Evolutionary conservation across 2,113 vertebrate genomes (phyloP).

Genomic region (Amblyopsis rosae): DNA sequence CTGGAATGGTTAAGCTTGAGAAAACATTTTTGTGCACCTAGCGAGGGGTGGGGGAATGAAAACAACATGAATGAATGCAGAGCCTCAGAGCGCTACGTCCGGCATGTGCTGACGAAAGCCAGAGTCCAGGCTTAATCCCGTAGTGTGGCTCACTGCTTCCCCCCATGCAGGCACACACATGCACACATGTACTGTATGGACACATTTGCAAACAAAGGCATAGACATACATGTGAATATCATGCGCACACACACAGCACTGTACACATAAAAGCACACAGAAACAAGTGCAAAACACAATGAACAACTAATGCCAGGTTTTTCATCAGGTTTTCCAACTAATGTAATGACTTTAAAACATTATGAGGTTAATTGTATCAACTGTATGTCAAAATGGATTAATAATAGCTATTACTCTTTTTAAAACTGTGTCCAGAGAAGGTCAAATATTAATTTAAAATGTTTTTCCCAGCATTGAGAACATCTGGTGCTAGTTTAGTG

Average conservation of each 20-base stretch:
- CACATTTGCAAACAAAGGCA: background rate
- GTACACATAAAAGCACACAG: background rate
- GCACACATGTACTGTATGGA: background rate
- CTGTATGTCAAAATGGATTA: background rate
- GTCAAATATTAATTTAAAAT: slow-evolving; percentile 20
- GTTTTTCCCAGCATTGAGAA: slow-evolving; percentile 28
- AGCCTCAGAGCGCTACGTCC: slow-evolving; percentile 65
- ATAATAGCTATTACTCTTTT: background rate
- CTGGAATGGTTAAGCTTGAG: slow-evolving; percentile 64
- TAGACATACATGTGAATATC: background rate
- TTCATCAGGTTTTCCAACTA: background rate
- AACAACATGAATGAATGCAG: slow-evolving; percentile 75
- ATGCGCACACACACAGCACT: background rate
- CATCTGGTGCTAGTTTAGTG: slow-evolving; percentile 56
- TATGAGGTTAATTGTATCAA: background rate
- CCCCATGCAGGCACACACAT: slow-evolving; percentile 1
- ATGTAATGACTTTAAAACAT: slow-evolving; percentile 1
- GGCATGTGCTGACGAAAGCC: slow-evolving; percentile 73
- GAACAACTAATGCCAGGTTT: background rate
- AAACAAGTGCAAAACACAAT: background rate
- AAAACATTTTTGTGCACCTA: slow-evolving; percentile 69
- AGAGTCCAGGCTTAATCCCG: slow-evolving; percentile 67
- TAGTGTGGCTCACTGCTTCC: background rate
- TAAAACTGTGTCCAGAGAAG: background rate
- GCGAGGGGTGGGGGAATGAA: slow-evolving; percentile 74